Conservation (phyloP, 2,113 vertebrate species). For the Zosterops lateralis region DNA sequence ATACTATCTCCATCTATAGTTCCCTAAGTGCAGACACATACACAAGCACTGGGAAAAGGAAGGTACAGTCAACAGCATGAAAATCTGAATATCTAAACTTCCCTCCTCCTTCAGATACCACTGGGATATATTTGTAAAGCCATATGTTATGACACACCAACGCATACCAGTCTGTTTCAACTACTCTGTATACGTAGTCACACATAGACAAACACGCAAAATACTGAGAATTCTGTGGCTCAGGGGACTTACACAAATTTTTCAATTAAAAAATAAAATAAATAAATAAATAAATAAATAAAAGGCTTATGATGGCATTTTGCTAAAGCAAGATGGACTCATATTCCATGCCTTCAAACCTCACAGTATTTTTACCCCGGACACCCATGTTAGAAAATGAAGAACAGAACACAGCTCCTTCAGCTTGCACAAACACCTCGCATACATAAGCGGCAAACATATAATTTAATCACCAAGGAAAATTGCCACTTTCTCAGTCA, state of each 20-base stretch:
- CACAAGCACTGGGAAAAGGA: neutral
- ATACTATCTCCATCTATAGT: neutral
- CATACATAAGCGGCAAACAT: neutral
- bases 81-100: constrained; percentile 24
- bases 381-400: neutral
- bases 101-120: neutral
- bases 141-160: constrained; percentile 12
- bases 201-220: constrained; percentile 1
- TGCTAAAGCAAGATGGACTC: neutral
- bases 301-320: neutral
- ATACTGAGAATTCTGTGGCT: neutral
- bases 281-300: too few relatives aligned
- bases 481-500: constrained; percentile 55
- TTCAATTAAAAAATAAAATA: neutral
- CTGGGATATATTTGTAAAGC: constrained; percentile 25
- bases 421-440: constrained; percentile 21
- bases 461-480: constrained; percentile 39
- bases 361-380: neutral
- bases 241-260: neutral
- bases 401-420: neutral
- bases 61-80: neutral
- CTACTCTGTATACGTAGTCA: neutral
- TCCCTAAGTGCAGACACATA: neutral
- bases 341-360: neutral
- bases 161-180: neutral